Evolutionary conservation across 30 jellyfish, hydroid and myxozoan species (phyloP), one percentile per base, ranked within the genome.

Genomic region (Aurelia aurita complex sp. Pacific): DNA sequence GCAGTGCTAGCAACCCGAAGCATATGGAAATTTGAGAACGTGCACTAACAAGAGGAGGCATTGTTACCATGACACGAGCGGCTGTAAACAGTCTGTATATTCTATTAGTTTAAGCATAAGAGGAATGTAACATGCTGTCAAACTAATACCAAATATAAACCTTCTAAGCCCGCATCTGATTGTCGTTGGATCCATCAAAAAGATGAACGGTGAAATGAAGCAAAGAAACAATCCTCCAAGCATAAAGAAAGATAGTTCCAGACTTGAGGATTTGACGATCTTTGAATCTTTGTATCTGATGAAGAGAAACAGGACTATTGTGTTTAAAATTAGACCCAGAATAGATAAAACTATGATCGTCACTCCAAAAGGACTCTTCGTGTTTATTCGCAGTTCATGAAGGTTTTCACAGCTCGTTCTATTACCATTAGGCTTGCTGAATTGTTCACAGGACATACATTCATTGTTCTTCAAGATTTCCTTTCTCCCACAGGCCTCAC

Each of bases 121-220:
- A 1, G 98, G 98, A 6, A 96, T 90, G 83, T 85, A 93, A 73
- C 98, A 93, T 0, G 79, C 77, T 16, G 97, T 80, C 53, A 87
- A 76, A 43, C 96, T 73, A 38, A 93, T 70, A 57, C 98, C 98
- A 33, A 85, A 72, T 18, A 93, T 88, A 46, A 93, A 52, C 17
- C 89, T 79, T 36, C 82, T 85, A 23, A 74, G 75, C 9, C 81
- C 88, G 46, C 98, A 91, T 14, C 83, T 60, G 67, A 79, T 53
- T 23, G 34, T 32, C 7, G 90, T 68, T 59, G 96, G 90, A 18
- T 77, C 63, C 50, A 77, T 5, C 60, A 87, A 38, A 57, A 87
- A 87, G 65, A 69, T 15, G 67, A 67, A 36, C 32, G 96, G 96
- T 18, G 96, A 55, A 18, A 87, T 34, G 74, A 87, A 87, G 64